A percentile compares a stretch with the other conserved stretches of the same genome.
Evolutionary conservation across 2,888 invertebrate genomes (phyloP).

Genomic region (Phasia obesa): DNA sequence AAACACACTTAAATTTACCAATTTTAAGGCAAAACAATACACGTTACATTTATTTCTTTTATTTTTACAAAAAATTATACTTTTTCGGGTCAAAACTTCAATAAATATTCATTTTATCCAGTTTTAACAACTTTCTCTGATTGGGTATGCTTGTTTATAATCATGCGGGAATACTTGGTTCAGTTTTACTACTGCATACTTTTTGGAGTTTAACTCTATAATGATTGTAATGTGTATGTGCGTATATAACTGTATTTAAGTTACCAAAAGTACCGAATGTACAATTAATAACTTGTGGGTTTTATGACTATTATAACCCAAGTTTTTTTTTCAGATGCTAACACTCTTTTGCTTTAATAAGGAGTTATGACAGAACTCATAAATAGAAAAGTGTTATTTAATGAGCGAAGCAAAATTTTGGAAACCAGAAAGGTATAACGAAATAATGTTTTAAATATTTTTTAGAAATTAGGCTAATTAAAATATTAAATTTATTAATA

Average conservation of each 20-base stretch:
- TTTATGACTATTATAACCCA: slow-evolving; percentile 56
- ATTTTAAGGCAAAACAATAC: too few species aligned
- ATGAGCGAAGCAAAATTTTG: neutral
- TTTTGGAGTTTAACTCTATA: neutral
- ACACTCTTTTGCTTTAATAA: slow-evolving; percentile 9
- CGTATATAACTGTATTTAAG: neutral
- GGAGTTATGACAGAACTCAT: neutral
- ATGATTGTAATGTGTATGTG: neutral
- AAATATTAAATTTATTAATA: too few species aligned
- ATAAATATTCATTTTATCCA: too few species aligned
- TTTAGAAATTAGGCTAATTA: too few species aligned
- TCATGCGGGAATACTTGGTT: slow-evolving; percentile 31
- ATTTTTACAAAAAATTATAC: too few species aligned
- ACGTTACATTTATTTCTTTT: too few species aligned
- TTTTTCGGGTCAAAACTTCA: too few species aligned
- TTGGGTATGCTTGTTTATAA: too few species aligned
- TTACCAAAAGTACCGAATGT: too few species aligned
- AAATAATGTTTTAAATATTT: too few species aligned
- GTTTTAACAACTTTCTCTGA: too few species aligned
- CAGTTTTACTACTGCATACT: neutral
- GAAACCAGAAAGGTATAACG: neutral
- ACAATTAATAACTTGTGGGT: slow-evolving; percentile 47
- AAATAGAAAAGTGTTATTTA: neutral
- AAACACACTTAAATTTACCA: too few species aligned
- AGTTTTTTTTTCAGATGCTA: slow-evolving; percentile 51